Evolutionary conservation across 2,888 invertebrate species (phyloP).

Genomic region (Eupithecia vulgata): DNA sequence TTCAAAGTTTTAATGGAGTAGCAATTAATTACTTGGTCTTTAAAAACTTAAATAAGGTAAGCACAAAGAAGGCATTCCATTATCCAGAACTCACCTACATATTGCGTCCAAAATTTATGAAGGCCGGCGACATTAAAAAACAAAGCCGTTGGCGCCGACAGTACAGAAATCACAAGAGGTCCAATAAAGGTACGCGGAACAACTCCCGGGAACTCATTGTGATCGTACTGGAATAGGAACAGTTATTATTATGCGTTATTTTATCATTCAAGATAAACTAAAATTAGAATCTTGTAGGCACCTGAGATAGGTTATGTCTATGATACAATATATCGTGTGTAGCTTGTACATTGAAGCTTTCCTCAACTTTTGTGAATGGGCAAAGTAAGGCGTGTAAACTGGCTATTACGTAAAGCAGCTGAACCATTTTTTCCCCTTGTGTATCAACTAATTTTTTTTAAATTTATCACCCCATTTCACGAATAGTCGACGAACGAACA

Average conservation of each 20-base stretch:
- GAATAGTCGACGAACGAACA: conserved; percentile 5
- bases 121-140: conserved; percentile 87
- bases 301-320: conserved; percentile 92
- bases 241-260: conserved; percentile 48
- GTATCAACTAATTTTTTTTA: conserved; percentile 49
- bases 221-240: conserved; percentile 93
- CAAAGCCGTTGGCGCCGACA: conserved; percentile 90
- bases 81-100: conserved; percentile 87
- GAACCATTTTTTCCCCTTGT: conserved; percentile 85
- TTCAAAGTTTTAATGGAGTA: not conserved
- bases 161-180: conserved; percentile 90
- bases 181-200: conserved; percentile 98
- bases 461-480: conserved; percentile 63
- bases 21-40: not conserved
- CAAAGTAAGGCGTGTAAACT: conserved; percentile 92
- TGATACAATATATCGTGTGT: conserved; percentile 98
- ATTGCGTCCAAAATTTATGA: conserved; percentile 94
- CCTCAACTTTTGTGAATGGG: conserved; percentile 99
- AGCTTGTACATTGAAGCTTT: conserved; percentile 99
- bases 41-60: not conserved
- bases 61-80: not conserved
- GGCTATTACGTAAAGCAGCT: conserved; percentile 89
- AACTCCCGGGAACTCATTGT: conserved; percentile 98
- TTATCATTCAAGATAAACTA: conserved; percentile 64
- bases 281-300: conserved; percentile 82